phyloP scores from a whole-genome alignment of 2,113 vertebrate species.

The Neofelis nebulosa region DNA sequence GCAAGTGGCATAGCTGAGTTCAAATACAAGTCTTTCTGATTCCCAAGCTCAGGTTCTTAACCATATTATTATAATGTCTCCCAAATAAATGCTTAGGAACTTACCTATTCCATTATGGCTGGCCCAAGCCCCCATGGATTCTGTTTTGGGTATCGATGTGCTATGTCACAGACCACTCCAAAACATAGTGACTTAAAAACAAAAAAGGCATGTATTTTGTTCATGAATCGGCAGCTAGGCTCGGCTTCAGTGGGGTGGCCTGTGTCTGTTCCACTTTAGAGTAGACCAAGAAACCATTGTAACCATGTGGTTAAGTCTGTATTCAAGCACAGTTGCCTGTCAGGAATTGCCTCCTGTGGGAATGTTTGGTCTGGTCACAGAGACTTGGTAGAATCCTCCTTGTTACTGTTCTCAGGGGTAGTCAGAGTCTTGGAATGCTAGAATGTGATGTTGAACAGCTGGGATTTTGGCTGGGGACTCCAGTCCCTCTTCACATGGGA shows the following conservation, averaged over 20 bases:
- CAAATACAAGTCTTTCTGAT: background rate
- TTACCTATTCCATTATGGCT: background rate
- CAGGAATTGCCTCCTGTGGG: background rate
- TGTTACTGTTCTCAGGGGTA: background rate
- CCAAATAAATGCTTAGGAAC: background rate
- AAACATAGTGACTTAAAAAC: background rate
- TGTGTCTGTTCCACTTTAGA: background rate
- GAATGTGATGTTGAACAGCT: background rate
- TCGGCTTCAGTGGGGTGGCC: background rate
- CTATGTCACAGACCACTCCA: background rate
- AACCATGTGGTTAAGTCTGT: background rate
- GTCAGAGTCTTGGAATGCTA: background rate
- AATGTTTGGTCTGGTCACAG: background rate
- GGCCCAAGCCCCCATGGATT: background rate
- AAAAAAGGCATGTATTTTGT: background rate
- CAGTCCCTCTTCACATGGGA: background rate
- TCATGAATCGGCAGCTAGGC: background rate
- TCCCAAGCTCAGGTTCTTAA: background rate
- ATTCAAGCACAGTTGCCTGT: background rate
- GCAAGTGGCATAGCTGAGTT: background rate
- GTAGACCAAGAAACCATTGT: background rate
- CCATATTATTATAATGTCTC: background rate
- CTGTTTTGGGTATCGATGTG: background rate
- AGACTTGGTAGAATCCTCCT: background rate
- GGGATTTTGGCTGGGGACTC: background rate